A percentile compares a stretch with the other conserved stretches of the same genome.
Evolutionary conservation across 2,113 vertebrate genomes (phyloP).

Genomic region (Girardinichthys multiradiatus): DNA sequence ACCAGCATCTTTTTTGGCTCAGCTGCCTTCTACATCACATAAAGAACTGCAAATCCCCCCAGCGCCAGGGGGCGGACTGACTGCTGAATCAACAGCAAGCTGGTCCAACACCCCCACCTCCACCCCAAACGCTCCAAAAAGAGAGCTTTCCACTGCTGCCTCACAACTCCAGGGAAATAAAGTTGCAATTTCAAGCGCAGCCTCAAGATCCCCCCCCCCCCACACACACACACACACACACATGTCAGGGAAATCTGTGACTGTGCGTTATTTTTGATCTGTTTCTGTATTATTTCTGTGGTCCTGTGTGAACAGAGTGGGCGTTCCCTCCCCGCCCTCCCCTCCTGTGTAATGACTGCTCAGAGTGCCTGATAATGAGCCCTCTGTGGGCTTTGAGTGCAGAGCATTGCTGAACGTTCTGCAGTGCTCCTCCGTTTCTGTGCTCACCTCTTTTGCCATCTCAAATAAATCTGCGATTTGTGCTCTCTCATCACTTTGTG

Average conservation of each 20-base stretch:
- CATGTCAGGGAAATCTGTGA: slow-evolving; percentile 49
- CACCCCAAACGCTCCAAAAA: slow-evolving; percentile 25
- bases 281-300: not conserved
- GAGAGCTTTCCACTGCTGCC: slow-evolving; percentile 35
- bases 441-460: slow-evolving; percentile 31
- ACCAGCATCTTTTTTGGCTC: slow-evolving; percentile 21
- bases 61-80: slow-evolving; percentile 51
- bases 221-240: too few relatives aligned
- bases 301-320: slow-evolving; percentile 11
- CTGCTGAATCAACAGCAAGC: slow-evolving; percentile 76
- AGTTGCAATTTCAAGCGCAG: slow-evolving; percentile 40
- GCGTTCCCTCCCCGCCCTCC: not conserved
- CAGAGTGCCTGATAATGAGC: slow-evolving; percentile 38
- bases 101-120: slow-evolving; percentile 25
- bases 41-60: slow-evolving; percentile 56
- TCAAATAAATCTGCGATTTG: slow-evolving; percentile 50
- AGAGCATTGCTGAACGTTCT: slow-evolving; percentile 54
- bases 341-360: slow-evolving; percentile 6
- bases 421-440: slow-evolving; percentile 52
- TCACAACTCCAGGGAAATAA: slow-evolving; percentile 63
- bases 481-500: slow-evolving; percentile 60
- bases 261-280: slow-evolving; percentile 37
- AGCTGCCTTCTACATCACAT: slow-evolving; percentile 22
- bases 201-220: slow-evolving; percentile 38
- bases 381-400: slow-evolving; percentile 41